Percentiles rank a stretch among this genome's conserved stretches.
Conservation (phyloP, 1,140 invertebrate species). For the Carposina sasakii region DNA sequence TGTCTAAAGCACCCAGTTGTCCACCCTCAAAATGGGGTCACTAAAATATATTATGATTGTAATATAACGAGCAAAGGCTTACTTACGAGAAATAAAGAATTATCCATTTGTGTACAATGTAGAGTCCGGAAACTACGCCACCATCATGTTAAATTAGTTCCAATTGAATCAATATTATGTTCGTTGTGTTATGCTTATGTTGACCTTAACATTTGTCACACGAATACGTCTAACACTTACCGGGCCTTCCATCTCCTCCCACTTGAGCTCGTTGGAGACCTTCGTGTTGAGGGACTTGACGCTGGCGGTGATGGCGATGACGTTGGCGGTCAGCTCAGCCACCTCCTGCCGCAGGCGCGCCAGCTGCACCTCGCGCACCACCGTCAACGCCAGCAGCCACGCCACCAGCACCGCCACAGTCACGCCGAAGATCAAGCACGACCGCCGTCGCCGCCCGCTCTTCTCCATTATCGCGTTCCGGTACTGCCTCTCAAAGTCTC, state of each 20-base stretch:
- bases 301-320: constrained; percentile 49
- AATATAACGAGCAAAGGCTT: too few species aligned
- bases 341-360: constrained; percentile 42
- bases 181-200: too few species aligned
- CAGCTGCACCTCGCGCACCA: constrained; percentile 48
- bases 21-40: too few species aligned
- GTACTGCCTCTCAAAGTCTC: constrained; percentile 58
- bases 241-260: constrained; percentile 59
- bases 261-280: constrained; percentile 47
- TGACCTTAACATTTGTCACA: too few species aligned
- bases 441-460: constrained; percentile 23
- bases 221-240: constrained; percentile 41
- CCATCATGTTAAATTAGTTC: too few species aligned
- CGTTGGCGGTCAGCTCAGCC: constrained; percentile 47
- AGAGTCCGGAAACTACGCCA: too few species aligned
- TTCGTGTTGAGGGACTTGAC: constrained; percentile 49
- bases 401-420: constrained; percentile 31
- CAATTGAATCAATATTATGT: too few species aligned
- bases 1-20: too few species aligned
- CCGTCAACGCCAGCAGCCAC: constrained; percentile 44
- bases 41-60: too few species aligned
- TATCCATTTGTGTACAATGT: too few species aligned
- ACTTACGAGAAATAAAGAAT: too few species aligned
- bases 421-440: constrained; percentile 35
- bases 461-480: constrained; percentile 33